Conservation (phyloP, 2,888 invertebrate species). For the Acleris literana region DNA sequence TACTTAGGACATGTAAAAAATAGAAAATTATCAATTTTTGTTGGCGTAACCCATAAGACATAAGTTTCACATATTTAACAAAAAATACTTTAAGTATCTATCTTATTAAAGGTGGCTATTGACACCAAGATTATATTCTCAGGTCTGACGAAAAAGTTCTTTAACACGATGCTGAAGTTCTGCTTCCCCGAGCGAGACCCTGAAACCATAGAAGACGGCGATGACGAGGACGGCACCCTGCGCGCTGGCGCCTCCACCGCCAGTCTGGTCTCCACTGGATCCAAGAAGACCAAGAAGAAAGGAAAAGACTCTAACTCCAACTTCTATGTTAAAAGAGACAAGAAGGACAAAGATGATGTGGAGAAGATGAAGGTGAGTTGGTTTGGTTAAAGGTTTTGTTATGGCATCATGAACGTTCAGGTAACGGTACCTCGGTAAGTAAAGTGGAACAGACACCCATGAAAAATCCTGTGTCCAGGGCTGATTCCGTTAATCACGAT, state of each 20-base stretch:
- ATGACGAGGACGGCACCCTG: conserved; percentile 73
- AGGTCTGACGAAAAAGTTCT: conserved; percentile 97
- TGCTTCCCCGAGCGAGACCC: conserved; percentile 98
- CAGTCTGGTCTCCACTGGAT: conserved; percentile 73
- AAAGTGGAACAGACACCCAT: no score
- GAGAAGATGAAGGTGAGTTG: conserved; percentile 96
- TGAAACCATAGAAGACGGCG: conserved; percentile 90
- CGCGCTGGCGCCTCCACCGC: conserved; percentile 60
- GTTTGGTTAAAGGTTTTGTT: background rate
- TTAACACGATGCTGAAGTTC: conserved; percentile 98
- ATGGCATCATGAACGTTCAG: background rate
- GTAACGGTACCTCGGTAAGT: background rate
- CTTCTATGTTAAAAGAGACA: conserved; percentile 94
- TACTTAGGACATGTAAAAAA: no score
- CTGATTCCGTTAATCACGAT: no score
- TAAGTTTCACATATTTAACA: no score
- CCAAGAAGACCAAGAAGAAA: conserved; percentile 81
- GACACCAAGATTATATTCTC: conserved; percentile 10
- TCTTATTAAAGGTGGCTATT: no score
- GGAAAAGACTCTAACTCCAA: conserved; percentile 91
- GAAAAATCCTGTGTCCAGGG: no score
- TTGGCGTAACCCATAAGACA: no score
- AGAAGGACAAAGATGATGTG: conserved; percentile 94
- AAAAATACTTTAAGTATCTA: no score
- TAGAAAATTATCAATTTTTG: no score